Evolutionary conservation across 2,888 invertebrate species (phyloP), one percentile per base, ranked within the genome.

Genomic region (Diachrysia chrysitis): DNA sequence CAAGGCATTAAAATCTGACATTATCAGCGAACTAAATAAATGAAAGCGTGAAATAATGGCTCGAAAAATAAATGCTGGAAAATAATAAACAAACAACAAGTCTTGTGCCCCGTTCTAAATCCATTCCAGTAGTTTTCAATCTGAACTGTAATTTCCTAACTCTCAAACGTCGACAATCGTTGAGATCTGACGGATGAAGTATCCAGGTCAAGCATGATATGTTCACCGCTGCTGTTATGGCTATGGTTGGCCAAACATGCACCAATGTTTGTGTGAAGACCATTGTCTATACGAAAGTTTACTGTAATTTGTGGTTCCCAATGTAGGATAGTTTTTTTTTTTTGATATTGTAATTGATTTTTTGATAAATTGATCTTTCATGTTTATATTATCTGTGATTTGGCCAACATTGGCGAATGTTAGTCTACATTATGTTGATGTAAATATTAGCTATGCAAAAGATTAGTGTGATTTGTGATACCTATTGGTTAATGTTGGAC

Each of bases 101-200:
- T 42, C 37, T 12, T n/a, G 42, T 42, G 5, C 7, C 6, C 37
- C 35, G 69, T 32, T 14, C 60, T 63, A 37, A 62, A 78, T 42
- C 73, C 21, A 60, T 55, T 35, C 17, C 54, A 21, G 63, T 70
- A 62, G 58, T 79, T 72, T 65, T 65, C 29, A 63, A 79, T 79
- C 72, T 64, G 64, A 57, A 35, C 35, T 76, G 46, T 63, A 79
- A 79, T 79, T 81, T 81, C 82, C 79, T 67, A 59, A 60, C 64
- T 68, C 58, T 29, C 53, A 54, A 54, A 19, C 16, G 21, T 63
- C 58, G 59, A 60, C 60, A 21, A 51, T 51, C 21, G 48, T 17
- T 51, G 48, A 51, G 64, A 69, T 71, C 69, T 53, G 64, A 64
- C 37, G 53, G 60, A 16, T 72, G 79, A 79, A 72, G 60, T 67